Percentiles rank a stretch among this genome's conserved stretches.
These are phyloP conservation scores for Anthopleura sola DNA, from an alignment of 64 coral and sea anemone species.

Conservation along the genomic window DNA sequence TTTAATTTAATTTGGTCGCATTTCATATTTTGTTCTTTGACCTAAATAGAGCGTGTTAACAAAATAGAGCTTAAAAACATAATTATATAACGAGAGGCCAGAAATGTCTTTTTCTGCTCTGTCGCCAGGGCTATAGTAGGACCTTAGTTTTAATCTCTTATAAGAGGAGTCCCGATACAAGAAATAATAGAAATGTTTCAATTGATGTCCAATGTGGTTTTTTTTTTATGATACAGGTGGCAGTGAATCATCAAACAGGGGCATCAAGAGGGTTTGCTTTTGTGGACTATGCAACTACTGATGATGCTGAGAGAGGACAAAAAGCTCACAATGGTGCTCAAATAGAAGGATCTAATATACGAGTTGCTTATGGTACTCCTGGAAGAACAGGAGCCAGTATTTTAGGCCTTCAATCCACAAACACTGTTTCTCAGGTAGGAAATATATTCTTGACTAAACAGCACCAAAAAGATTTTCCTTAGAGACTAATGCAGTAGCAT, in stretches of 20 bases:
- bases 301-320: conserved; percentile 87
- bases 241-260: conserved; percentile 59
- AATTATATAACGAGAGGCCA: too few species aligned
- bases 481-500: too few species aligned
- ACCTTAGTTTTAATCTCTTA: too few species aligned
- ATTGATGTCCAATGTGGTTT: not conserved
- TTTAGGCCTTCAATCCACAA: conserved; percentile 36
- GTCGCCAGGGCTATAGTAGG: too few species aligned
- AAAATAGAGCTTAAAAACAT: too few species aligned
- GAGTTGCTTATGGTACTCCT: conserved; percentile 84
- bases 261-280: conserved; percentile 92
- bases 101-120: too few species aligned
- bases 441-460: not conserved
- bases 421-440: not conserved
- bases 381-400: conserved; percentile 83
- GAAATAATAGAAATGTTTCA: too few species aligned
- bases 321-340: conserved; percentile 80
- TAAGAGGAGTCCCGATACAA: too few species aligned
- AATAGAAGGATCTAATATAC: conserved; percentile 67
- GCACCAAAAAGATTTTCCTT: not conserved
- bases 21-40: too few species aligned
- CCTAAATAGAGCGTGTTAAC: too few species aligned
- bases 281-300: conserved; percentile 75
- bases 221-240: conserved; percentile 47
- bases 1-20: too few species aligned